Evolutionary conservation across 2,113 vertebrate genomes (phyloP).

Genomic region (Tupaia tana): DNA sequence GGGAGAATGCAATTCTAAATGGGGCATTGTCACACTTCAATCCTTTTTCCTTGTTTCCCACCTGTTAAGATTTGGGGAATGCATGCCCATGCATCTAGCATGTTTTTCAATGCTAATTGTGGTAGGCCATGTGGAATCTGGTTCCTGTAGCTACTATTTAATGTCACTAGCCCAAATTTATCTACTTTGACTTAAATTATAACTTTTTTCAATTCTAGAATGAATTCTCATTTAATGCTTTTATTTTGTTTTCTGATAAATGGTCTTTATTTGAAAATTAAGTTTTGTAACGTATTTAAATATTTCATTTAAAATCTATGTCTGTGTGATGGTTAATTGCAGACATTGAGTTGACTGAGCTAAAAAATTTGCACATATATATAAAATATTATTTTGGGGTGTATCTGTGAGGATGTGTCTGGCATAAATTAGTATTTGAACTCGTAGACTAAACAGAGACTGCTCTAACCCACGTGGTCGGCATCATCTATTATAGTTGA

Average conservation of each 20-base stretch:
- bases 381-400: background rate
- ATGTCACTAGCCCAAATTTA: background rate
- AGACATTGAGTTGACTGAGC: background rate
- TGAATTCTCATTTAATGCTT: background rate
- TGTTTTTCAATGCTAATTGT: too few species aligned
- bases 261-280: background rate
- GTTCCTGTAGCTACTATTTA: too few species aligned
- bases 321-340: background rate
- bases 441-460: background rate
- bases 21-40: too few species aligned
- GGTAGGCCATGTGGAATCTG: too few species aligned
- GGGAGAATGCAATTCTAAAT: too few species aligned
- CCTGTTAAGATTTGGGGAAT: too few species aligned
- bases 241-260: background rate
- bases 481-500: background rate
- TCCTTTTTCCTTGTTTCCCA: too few species aligned
- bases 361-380: background rate
- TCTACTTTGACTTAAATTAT: background rate
- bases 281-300: background rate
- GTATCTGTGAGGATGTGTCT: background rate
- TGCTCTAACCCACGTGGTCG: fast-evolving
- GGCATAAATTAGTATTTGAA: background rate
- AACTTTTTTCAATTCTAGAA: background rate
- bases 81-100: too few species aligned
- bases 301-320: background rate